These are phyloP conservation scores for Streptopelia turtur DNA, from an alignment of 2,797 vertebrate species.

Conservation along the genomic window DNA sequence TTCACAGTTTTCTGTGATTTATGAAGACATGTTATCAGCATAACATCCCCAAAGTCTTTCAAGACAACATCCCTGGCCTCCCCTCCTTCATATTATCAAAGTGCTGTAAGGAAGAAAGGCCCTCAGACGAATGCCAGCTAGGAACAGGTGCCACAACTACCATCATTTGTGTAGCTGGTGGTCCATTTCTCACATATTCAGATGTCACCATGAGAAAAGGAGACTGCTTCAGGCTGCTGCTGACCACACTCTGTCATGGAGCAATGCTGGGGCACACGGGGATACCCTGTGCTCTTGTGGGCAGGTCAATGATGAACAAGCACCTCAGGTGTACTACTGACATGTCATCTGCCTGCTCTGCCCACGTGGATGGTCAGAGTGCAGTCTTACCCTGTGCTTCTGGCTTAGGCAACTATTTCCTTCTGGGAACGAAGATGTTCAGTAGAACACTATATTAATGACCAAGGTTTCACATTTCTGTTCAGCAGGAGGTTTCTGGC, in stretches of 20 bases:
- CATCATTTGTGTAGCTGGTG: neutral
- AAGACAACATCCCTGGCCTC: neutral
- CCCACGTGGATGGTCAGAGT: neutral
- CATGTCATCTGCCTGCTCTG: neutral
- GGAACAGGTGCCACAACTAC: neutral
- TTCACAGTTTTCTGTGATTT: neutral
- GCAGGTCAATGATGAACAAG: neutral
- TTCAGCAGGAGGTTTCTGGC: neutral
- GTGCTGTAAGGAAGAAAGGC: neutral
- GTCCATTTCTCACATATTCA: neutral
- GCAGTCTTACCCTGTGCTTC: neutral
- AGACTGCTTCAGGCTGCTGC: neutral
- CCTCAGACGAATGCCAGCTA: neutral
- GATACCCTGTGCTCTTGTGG: neutral
- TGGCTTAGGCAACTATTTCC: neutral
- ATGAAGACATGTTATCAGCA: neutral
- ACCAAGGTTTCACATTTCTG: neutral
- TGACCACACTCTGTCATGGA: neutral
- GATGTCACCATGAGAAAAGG: neutral
- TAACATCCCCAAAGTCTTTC: neutral
- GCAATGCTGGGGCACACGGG: neutral
- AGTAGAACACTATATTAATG: neutral
- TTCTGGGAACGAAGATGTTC: neutral
- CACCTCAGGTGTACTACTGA: neutral
- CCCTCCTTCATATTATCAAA: neutral